A percentile compares a stretch with the other conserved stretches of the same genome.
Evolutionary conservation across 2,797 vertebrate species (phyloP).

Genomic region (Phalanger gymnotis): DNA sequence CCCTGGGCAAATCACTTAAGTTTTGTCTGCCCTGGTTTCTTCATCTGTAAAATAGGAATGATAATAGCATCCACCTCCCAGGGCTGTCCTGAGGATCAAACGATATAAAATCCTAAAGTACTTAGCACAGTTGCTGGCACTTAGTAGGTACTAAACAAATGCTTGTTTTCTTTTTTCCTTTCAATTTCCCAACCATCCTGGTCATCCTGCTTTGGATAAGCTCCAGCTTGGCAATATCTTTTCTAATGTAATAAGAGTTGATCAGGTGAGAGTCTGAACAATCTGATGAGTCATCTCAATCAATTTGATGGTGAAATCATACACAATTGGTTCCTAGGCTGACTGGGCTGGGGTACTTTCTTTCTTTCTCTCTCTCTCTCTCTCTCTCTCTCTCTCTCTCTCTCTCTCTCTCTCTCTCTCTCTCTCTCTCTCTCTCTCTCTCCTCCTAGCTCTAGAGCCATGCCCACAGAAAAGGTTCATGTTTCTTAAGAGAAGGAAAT

Average conservation of each 20-base stretch:
- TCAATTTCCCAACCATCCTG: not conserved
- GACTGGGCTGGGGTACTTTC: not conserved
- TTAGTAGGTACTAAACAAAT: not conserved
- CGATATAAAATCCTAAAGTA: not conserved
- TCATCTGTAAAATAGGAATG: not conserved
- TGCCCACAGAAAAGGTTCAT: not conserved
- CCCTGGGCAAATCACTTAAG: not conserved
- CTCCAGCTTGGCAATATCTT: not conserved
- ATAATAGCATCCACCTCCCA: not conserved
- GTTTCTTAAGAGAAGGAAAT: not conserved
- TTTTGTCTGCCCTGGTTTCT: not conserved
- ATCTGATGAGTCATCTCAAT: not conserved
- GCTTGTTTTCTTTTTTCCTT: not conserved
- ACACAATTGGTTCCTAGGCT: not conserved
- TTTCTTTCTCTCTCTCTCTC: too few relatives aligned
- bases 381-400: too few relatives aligned
- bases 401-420: too few relatives aligned
- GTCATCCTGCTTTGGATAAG: not conserved
- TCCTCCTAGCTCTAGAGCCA: not conserved
- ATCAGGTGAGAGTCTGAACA: not conserved
- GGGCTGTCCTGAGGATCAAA: not conserved
- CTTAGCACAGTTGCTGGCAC: not conserved
- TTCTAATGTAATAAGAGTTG: not conserved
- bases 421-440: too few relatives aligned
- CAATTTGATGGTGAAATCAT: not conserved